Evolutionary conservation across 37 sponge, comb jelly and placozoan species (phyloP), one percentile per base, ranked within the genome.

Genomic region (Haliclona indistincta): DNA sequence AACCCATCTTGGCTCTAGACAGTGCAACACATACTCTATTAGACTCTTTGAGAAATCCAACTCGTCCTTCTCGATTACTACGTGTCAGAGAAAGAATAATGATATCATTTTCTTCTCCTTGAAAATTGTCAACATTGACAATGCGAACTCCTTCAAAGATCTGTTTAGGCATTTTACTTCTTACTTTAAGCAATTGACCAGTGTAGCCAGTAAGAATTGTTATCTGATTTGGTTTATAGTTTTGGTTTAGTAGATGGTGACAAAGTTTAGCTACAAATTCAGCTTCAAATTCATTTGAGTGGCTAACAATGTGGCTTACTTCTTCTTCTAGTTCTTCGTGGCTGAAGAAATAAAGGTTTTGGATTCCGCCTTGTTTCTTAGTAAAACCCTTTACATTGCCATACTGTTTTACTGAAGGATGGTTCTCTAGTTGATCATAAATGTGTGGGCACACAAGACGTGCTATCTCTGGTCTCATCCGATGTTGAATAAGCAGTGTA

Each of bases 101-200:
- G 44, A 94, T 89, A 41, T 93, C 87, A 79, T 97, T 97, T 64
- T 97, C 98, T 71, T 97, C 98, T 38, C 98, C 98, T 45, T 97
- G 98, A 64, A 89, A 97, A 72, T 90, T 83, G 49, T 97, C 98
- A 6, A 97, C 71, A 35, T 92, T 80, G 35, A 73, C 52, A 30
- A 88, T 70, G 25, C 79, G 56, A 2, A 97, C 81, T 19, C 90
- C 90, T 63, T 84, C 61, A 61, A 82, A 91, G 2, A 29, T 56
- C 54, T 38, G 28, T 29, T 68, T 77, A 17, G 70, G 77, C 82
- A 84, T 81, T 0, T 40, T 56, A 11, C 49, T 45, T 43, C 69
- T 75, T 39, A 95, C 56, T 25, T 73, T 44, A 22, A 91, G 76
- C 13, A 84, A 70, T 71, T 95, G 98, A 22, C 98, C 98, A 42